Conservation (phyloP, 2,888 invertebrate genomes). For the Callimorpha dominula region DNA sequence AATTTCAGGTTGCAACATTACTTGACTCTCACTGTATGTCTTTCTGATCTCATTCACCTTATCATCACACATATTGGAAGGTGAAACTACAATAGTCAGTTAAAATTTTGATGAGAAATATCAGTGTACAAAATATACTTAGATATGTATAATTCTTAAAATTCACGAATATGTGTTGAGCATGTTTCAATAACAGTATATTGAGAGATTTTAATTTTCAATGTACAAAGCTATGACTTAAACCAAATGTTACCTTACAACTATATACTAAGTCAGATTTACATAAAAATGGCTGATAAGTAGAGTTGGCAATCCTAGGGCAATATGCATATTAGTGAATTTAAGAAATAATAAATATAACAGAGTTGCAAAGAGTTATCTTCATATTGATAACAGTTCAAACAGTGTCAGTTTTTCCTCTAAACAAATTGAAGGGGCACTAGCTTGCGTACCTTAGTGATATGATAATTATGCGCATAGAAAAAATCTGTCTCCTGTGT, state of each 20-base stretch:
- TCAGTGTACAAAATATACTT: not conserved
- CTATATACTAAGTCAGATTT: too few relatives aligned
- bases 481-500: not conserved
- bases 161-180: not conserved
- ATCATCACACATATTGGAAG: constrained; percentile 43
- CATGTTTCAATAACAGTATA: not conserved
- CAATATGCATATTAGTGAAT: constrained; percentile 2
- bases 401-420: constrained; percentile 11
- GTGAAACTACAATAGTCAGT: constrained; percentile 40
- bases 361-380: too few relatives aligned
- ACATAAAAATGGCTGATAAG: not conserved
- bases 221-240: not conserved
- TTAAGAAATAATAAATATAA: not conserved
- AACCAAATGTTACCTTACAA: too few relatives aligned
- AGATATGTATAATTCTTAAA: not conserved
- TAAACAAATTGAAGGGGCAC: constrained; percentile 10
- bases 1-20: not conserved
- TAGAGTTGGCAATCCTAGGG: not conserved
- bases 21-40: constrained; percentile 12
- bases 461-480: constrained; percentile 12
- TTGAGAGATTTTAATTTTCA: not conserved
- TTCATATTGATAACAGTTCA: not conserved
- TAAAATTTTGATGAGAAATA: constrained; percentile 19
- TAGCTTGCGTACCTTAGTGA: constrained; percentile 12
- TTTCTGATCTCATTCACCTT: constrained; percentile 60